Evolutionary conservation across 2,113 vertebrate species (phyloP), one percentile per base, ranked within the genome.

Genomic region (Ancistrus triradiatus): DNA sequence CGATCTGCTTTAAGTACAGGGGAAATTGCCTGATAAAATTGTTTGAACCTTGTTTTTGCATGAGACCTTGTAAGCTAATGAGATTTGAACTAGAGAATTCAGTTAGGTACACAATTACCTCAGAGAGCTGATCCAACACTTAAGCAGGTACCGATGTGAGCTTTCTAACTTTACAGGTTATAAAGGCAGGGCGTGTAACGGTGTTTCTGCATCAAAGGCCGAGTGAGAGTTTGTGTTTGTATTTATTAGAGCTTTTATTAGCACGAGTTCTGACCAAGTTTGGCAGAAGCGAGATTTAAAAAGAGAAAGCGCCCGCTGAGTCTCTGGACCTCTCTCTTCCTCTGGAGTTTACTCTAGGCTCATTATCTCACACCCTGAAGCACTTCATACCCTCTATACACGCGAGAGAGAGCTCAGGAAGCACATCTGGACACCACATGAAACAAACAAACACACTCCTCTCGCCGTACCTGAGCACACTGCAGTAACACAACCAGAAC

Each of bases 391-490:
- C 19, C 25, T 24, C 14, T 31, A 24, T 15, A 14, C n/a, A 14
- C n/a, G 38, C n/a, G 38, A n/a, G 38, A 63, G 35, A 47, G 31
- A 58, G 66, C 79, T 81, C 74, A 74, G 61, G 47, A 72, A 68
- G 27, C 46, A 61, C 86, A 86, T 87, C 84, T 87, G 87, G 86
- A 74, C 65, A 73, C 59, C 86, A 87, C 67, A 85, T 85, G 84
- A 53, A 50, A 77, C 68, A 78, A 73, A 80, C 69, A 53, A 62
- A 64, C 69, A n/a, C n/a, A n/a, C n/a, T n/a, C n/a, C 27, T 40
- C 38, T 31, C 35, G 50, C n/a, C 52, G 40, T 48, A 42, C 18
- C 37, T 58, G 22, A 60, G 55, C 59, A 50, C 55, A 19, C 42
- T 28, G 7, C 11, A 13, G n/a, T 24, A 7, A 47, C 7, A 18